Evolutionary conservation across 2,113 vertebrate genomes (phyloP).

Genomic region (Ameiurus melas): DNA sequence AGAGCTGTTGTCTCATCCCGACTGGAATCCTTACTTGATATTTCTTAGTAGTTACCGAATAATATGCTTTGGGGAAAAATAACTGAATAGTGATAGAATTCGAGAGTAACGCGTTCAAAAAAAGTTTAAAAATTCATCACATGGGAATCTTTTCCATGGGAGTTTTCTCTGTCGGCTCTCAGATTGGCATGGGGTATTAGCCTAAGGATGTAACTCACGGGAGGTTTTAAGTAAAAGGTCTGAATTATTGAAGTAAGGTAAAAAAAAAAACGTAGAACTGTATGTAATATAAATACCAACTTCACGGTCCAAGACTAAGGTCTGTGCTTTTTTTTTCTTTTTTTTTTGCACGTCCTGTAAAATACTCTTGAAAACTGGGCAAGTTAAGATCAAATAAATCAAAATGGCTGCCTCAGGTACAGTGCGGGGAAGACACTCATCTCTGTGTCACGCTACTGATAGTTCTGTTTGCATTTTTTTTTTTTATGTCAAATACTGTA

Average conservation of each 20-base stretch:
- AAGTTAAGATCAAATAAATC: conserved; percentile 59
- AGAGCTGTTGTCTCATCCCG: neutral
- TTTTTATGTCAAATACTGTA: too few relatives aligned
- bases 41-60: neutral
- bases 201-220: conserved; percentile 46
- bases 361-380: conserved; percentile 46
- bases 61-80: neutral
- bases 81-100: neutral
- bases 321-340: conserved; percentile 43
- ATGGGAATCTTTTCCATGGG: neutral
- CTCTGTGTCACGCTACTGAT: conserved; percentile 48
- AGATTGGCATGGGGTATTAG: conserved; percentile 50
- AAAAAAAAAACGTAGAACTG: conserved; percentile 41
- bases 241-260: conserved; percentile 40
- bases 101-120: neutral
- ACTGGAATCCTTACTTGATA: neutral
- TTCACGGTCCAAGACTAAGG: conserved; percentile 53
- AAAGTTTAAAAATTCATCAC: neutral
- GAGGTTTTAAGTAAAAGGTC: conserved; percentile 55
- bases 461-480: conserved; percentile 54
- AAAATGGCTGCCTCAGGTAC: conserved; percentile 43
- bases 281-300: conserved; percentile 53
- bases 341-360: conserved; percentile 35
- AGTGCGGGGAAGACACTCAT: conserved; percentile 30
- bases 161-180: conserved; percentile 56